Percentiles rank a stretch among this genome's conserved stretches.
These are phyloP conservation scores for Astatoreochromis straeleni DNA, from an alignment of 2,113 vertebrate genomes.

Conservation along the genomic window DNA sequence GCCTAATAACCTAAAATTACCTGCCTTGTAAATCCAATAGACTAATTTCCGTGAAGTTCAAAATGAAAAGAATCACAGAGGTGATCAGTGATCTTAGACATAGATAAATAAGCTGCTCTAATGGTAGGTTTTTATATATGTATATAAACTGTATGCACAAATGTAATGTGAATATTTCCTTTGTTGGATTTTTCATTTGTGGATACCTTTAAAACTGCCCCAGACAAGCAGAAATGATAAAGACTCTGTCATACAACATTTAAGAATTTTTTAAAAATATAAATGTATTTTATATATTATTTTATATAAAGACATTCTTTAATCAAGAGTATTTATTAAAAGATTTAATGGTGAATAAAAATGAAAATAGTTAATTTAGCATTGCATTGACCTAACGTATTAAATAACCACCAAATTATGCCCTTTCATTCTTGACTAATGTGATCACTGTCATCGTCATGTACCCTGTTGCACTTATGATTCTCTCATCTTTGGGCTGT, in stretches of 20 bases:
- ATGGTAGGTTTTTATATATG: background rate
- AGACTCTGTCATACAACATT: background rate
- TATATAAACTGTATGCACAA: background rate
- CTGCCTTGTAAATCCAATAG: background rate
- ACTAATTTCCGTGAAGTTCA: accelerated
- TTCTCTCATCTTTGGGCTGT: background rate
- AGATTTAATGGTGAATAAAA: background rate
- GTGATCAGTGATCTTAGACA: background rate
- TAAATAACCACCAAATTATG: background rate
- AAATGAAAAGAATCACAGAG: background rate
- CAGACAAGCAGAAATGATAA: background rate
- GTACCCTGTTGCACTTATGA: background rate
- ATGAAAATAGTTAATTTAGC: background rate
- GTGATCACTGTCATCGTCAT: background rate
- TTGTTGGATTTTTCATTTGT: background rate
- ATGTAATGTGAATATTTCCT: background rate
- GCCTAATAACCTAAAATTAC: background rate
- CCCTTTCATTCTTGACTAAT: background rate
- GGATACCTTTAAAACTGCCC: background rate
- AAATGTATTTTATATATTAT: background rate
- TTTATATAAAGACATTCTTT: background rate
- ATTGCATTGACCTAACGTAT: background rate
- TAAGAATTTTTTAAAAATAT: background rate
- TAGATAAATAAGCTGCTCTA: background rate
- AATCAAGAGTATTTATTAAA: background rate